Evolutionary conservation across 2,888 invertebrate species (phyloP).

Genomic region (Adelphocoris suturalis): DNA sequence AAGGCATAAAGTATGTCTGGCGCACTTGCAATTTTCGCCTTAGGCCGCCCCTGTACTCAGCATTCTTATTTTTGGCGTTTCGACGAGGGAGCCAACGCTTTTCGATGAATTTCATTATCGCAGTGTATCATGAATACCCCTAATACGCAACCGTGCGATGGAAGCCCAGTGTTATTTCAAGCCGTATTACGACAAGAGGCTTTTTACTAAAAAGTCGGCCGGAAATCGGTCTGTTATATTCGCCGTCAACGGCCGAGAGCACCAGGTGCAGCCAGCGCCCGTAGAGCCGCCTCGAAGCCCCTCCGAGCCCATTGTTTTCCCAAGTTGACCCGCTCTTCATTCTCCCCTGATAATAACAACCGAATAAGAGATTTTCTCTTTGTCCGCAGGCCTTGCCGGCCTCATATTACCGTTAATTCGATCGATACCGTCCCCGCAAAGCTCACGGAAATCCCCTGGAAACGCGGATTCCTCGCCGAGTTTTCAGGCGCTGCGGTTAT

Average conservation of each 20-base stretch:
- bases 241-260: slow-evolving; percentile 51
- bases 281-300: slow-evolving; percentile 43
- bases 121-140: too few relatives aligned
- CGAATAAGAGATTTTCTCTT: background rate
- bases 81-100: too few relatives aligned
- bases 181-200: background rate
- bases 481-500: slow-evolving; percentile 59
- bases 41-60: too few relatives aligned
- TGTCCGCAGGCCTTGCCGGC: background rate
- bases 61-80: too few relatives aligned
- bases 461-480: background rate
- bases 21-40: too few relatives aligned
- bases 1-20: too few relatives aligned
- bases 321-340: background rate
- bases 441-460: too few relatives aligned
- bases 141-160: too few relatives aligned
- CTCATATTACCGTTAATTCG: slow-evolving; percentile 7
- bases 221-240: slow-evolving; percentile 63
- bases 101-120: too few relatives aligned
- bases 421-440: background rate
- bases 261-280: slow-evolving; percentile 49
- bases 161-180: background rate
- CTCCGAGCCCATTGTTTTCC: slow-evolving; percentile 28
- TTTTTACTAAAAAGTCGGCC: slow-evolving; percentile 44
- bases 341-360: background rate